phyloP scores from a whole-genome alignment of 2,113 vertebrate genomes.

The Varanus komodoensis region DNA sequence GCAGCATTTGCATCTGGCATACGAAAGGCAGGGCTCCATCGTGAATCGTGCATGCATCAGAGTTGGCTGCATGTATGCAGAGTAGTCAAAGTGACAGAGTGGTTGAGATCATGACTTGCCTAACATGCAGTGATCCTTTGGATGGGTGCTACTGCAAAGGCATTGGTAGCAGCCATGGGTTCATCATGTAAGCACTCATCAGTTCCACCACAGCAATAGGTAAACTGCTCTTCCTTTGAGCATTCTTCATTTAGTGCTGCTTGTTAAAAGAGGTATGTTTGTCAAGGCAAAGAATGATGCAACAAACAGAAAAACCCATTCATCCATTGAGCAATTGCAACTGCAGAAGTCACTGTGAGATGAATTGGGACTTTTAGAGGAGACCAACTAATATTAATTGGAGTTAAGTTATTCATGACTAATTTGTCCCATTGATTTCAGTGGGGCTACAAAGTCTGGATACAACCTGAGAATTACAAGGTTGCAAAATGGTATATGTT shows the following conservation, averaged over 20 bases:
- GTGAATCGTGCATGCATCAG: background rate
- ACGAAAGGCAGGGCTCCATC: background rate
- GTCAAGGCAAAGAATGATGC: slow-evolving; percentile 33
- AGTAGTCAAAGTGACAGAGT: background rate
- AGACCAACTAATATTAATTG: background rate
- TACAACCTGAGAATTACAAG: background rate
- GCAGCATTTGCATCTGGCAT: background rate
- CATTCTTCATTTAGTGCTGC: background rate
- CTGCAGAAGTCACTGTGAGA: background rate
- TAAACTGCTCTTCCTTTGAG: background rate
- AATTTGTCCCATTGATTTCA: background rate
- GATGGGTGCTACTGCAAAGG: background rate
- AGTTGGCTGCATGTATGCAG: background rate
- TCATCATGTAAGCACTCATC: background rate
- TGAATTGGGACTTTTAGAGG: background rate
- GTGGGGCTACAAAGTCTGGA: background rate
- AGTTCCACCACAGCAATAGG: background rate
- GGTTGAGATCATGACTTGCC: background rate
- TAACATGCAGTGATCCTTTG: background rate
- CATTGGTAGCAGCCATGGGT: background rate
- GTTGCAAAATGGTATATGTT: background rate
- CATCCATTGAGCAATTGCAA: slow-evolving; percentile 17
- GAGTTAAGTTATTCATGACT: background rate
- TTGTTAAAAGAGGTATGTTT: background rate
- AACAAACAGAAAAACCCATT: slow-evolving; percentile 37